Conservation (phyloP, 1,140 invertebrate genomes). For the Drusus annulatus region DNA sequence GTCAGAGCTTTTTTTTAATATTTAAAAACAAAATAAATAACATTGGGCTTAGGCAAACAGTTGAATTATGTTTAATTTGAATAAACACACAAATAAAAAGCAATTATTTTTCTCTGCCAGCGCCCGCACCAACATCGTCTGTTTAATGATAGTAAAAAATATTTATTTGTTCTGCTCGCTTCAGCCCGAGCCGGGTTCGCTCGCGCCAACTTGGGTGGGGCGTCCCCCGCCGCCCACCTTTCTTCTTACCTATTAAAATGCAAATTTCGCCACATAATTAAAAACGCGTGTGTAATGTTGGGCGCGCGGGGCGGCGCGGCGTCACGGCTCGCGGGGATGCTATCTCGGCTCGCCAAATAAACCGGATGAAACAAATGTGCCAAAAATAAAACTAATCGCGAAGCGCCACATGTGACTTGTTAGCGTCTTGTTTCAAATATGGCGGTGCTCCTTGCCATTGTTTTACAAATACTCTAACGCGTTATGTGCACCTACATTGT, state of each 20-base stretch:
- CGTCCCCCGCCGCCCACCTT: slow-evolving; percentile 47
- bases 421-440: slow-evolving; percentile 30
- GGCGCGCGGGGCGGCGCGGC: slow-evolving; percentile 42
- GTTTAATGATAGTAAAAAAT: slow-evolving; percentile 51
- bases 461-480: no score
- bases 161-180: slow-evolving; percentile 47
- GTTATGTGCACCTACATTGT: no score
- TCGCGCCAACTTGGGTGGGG: slow-evolving; percentile 43
- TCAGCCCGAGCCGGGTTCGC: slow-evolving; percentile 24
- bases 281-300: slow-evolving; percentile 59
- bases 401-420: slow-evolving; percentile 49
- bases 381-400: slow-evolving; percentile 56
- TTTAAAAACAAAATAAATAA: slow-evolving; percentile 38
- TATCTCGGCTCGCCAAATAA: slow-evolving; percentile 57
- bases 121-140: slow-evolving; percentile 12
- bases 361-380: slow-evolving; percentile 55
- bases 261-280: slow-evolving; percentile 60
- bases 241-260: slow-evolving; percentile 59
- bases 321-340: slow-evolving; percentile 55
- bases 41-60: slow-evolving; percentile 44
- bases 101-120: slow-evolving; percentile 52
- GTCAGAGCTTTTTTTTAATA: slow-evolving; percentile 21
- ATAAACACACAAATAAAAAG: slow-evolving; percentile 58
- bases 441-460: background rate
- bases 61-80: slow-evolving; percentile 59